Evolutionary conservation across 2,888 invertebrate species (phyloP).

Genomic region (Xanthorhoe spadicearia): DNA sequence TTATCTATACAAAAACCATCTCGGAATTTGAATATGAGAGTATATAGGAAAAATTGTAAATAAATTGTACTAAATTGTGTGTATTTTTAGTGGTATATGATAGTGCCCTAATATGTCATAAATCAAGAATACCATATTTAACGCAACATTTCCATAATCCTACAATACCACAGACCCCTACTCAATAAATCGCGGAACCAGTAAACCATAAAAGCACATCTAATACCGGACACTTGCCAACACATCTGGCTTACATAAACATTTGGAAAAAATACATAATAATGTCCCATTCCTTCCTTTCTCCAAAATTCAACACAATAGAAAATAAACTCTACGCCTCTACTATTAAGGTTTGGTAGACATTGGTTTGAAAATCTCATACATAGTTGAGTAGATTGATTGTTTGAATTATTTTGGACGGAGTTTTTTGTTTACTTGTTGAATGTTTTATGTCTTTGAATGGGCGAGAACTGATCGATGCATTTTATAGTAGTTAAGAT

Average conservation of each 20-base stretch:
- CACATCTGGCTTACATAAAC: slow-evolving; percentile 36
- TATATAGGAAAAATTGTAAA: too few relatives aligned
- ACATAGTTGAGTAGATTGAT: slow-evolving; percentile 43
- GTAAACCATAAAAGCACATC: slow-evolving; percentile 33
- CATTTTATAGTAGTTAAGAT: slow-evolving; percentile 3
- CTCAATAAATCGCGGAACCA: slow-evolving; percentile 33
- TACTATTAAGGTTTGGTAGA: neutral
- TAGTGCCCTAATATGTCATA: neutral
- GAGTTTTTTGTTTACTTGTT: slow-evolving; percentile 42
- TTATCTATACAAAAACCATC: too few relatives aligned
- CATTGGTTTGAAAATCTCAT: slow-evolving; percentile 22
- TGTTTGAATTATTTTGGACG: slow-evolving; percentile 40
- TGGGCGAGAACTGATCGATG: slow-evolving; percentile 11
- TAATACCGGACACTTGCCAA: slow-evolving; percentile 33
- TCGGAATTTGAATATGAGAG: too few relatives aligned
- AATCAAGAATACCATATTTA: neutral
- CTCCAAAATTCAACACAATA: slow-evolving; percentile 7
- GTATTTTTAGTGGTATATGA: too few relatives aligned
- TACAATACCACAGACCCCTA: neutral
- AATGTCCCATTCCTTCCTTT: slow-evolving; percentile 26
- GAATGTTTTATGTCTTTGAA: slow-evolving; percentile 37
- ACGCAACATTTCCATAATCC: neutral
- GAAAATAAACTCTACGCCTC: slow-evolving; percentile 3
- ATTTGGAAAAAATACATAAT: slow-evolving; percentile 33
- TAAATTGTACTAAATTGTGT: too few relatives aligned